A percentile compares a stretch with the other conserved stretches of the same genome.
phyloP scores from a whole-genome alignment of 1,140 invertebrate species.

The Pantala flavescens region DNA sequence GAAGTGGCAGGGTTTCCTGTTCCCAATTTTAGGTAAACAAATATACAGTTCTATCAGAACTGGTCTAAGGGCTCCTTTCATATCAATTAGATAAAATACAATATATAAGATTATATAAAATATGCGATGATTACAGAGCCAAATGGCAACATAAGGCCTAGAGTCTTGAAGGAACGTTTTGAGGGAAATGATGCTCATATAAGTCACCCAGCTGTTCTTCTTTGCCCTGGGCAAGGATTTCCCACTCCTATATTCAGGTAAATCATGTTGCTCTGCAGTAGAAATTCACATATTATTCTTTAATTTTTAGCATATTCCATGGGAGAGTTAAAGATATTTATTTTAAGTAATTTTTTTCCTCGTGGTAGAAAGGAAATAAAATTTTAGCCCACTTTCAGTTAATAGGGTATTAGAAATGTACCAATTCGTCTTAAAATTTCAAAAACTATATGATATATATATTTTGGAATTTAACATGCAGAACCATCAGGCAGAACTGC shows the following conservation, averaged over 20 bases:
- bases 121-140: conserved; percentile 32
- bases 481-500: conserved; percentile 23
- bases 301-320: no score
- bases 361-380: no score
- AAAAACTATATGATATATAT: no score
- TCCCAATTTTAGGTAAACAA: conserved; percentile 21
- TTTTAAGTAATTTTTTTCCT: no score
- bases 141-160: conserved; percentile 22
- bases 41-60: no score
- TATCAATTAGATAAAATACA: not conserved
- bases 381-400: no score
- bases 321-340: no score
- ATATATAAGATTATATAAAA: not conserved
- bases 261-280: not conserved
- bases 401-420: no score
- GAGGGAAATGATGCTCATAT: conserved; percentile 21
- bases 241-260: conserved; percentile 33
- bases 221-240: conserved; percentile 35
- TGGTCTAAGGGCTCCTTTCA: not conserved
- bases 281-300: no score
- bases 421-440: no score
- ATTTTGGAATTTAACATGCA: conserved; percentile 13
- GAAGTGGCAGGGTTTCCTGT: conserved; percentile 27
- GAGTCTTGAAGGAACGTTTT: conserved; percentile 23
- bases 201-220: conserved; percentile 36